These are phyloP conservation scores for Ectemnius lituratus DNA, from an alignment of 2,888 invertebrate species.

Conservation along the genomic window DNA sequence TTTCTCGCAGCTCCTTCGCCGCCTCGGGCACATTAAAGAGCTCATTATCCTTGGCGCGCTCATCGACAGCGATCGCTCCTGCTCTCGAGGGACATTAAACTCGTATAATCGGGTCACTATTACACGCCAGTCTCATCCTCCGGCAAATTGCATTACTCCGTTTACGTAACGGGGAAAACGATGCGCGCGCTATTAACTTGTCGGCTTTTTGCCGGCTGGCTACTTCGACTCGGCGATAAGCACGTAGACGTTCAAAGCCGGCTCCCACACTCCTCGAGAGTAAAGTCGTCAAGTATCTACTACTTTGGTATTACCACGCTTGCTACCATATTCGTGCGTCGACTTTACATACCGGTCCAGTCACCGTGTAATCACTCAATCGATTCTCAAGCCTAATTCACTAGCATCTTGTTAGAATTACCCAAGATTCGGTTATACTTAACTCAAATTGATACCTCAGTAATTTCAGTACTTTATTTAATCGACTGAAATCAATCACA, in stretches of 20 bases:
- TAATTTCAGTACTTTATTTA: no score
- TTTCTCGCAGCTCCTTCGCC: no score
- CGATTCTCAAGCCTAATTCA: not conserved
- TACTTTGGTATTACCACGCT: not conserved
- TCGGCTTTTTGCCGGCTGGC: not conserved
- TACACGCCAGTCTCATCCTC: constrained; percentile 7
- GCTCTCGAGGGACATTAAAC: constrained; percentile 20
- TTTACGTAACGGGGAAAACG: constrained; percentile 1
- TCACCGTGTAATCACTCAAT: not conserved
- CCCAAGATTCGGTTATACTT: no score
- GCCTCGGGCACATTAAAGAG: no score
- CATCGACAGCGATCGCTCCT: constrained; percentile 2
- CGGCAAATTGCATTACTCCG: constrained; percentile 2
- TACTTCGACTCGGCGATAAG: no score
- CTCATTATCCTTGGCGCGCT: no score
- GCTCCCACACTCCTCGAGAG: not conserved
- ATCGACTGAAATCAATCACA: no score
- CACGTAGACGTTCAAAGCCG: no score
- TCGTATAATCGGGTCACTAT: constrained; percentile 35
- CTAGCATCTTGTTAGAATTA: no score
- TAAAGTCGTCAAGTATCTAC: constrained; percentile 6
- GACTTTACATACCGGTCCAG: constrained; percentile 8
- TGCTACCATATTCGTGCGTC: not conserved
- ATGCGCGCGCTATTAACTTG: not conserved
- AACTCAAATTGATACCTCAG: no score